These are phyloP conservation scores for Archegozetes longisetosus DNA, from an alignment of 1,140 invertebrate species.

Conservation along the genomic window DNA sequence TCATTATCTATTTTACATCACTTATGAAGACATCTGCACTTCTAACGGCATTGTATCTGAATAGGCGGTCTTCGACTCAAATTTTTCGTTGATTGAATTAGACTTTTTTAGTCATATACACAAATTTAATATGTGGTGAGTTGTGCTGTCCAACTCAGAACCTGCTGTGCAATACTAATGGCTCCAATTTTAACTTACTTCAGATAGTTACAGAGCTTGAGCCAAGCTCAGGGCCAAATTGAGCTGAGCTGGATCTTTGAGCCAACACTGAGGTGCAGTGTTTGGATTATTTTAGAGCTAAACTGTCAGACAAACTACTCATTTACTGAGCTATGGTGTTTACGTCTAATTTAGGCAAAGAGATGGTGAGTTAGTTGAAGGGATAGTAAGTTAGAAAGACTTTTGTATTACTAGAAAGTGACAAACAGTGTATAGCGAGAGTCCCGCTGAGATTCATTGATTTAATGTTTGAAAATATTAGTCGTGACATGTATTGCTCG, in stretches of 20 bases:
- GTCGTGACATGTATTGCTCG: background rate
- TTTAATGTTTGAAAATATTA: background rate
- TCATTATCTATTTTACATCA: background rate
- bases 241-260: background rate
- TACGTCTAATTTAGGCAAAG: background rate
- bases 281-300: background rate
- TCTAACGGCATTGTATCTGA: no score
- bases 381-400: background rate
- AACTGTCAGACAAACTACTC: background rate
- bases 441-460: background rate
- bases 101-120: no score
- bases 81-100: no score
- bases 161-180: background rate
- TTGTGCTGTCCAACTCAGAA: no score
- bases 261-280: no score
- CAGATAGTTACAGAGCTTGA: background rate
- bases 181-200: background rate
- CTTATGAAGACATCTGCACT: background rate
- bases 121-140: no score
- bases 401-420: background rate
- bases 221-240: background rate
- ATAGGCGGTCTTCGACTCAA: no score
- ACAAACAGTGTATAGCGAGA: background rate
- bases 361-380: background rate
- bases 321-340: no score